Evolutionary conservation across 2,797 vertebrate genomes (phyloP).

Genomic region (Spatula clypeata): DNA sequence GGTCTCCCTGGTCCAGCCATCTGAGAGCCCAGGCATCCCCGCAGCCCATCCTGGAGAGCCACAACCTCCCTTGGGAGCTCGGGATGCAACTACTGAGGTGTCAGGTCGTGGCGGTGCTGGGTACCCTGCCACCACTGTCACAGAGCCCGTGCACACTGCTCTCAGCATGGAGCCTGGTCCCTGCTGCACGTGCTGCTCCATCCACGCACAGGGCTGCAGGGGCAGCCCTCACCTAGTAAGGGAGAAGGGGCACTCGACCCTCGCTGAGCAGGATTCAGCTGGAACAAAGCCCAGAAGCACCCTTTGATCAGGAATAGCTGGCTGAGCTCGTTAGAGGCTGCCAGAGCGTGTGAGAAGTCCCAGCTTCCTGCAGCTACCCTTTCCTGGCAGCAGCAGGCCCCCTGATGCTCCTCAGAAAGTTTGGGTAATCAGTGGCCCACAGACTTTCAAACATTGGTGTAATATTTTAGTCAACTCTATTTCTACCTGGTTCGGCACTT

Average conservation of each 20-base stretch:
- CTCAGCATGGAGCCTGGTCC: background rate
- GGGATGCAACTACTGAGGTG: background rate
- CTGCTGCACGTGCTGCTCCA: background rate
- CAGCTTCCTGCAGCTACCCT: background rate
- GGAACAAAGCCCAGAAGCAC: slow-evolving; percentile 9
- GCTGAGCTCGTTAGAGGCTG: background rate
- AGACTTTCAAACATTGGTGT: background rate
- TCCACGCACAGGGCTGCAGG: accelerated
- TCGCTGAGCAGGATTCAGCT: background rate
- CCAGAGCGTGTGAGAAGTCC: background rate
- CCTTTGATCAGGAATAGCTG: background rate
- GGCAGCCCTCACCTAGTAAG: background rate
- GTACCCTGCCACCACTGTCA: accelerated
- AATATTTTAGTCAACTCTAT: slow-evolving; percentile 26
- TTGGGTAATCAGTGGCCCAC: background rate
- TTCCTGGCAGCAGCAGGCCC: slow-evolving; percentile 2
- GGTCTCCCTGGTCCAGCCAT: background rate
- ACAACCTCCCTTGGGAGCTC: background rate
- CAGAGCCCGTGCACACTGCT: accelerated
- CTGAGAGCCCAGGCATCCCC: background rate
- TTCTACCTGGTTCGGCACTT: slow-evolving; percentile 21
- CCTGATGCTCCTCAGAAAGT: background rate
- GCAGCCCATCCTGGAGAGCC: background rate
- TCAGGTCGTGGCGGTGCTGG: background rate
- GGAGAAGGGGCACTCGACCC: background rate